Conservation (phyloP, 2,113 vertebrate genomes). For the Ailurus styani region DNA sequence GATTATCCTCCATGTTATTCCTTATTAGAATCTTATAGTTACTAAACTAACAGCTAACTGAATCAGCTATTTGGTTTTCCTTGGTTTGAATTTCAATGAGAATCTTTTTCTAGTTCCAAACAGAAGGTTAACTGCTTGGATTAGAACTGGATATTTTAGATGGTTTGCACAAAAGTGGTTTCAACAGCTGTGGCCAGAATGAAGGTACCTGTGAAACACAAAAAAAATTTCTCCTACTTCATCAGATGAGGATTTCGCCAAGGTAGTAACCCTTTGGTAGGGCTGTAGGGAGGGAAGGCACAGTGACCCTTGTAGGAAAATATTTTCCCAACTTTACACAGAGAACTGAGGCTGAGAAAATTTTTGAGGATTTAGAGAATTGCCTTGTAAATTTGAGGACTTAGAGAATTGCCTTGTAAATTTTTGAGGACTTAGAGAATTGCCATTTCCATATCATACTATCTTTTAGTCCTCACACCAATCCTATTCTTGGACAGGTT, state of each 20-base stretch:
- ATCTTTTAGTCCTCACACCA: background rate
- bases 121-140: background rate
- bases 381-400: background rate
- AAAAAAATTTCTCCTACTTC: background rate
- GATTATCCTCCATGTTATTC: background rate
- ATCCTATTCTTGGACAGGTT: background rate
- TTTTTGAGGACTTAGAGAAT: background rate
- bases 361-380: background rate
- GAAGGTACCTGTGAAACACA: background rate
- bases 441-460: background rate
- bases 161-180: background rate
- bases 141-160: background rate
- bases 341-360: background rate
- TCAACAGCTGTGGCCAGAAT: background rate
- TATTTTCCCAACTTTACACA: background rate
- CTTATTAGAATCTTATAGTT: background rate
- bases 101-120: background rate
- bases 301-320: background rate
- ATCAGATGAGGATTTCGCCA: background rate
- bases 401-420: background rate
- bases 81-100: background rate
- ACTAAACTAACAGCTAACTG: background rate
- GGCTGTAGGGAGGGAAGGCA: background rate
- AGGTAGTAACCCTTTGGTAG: background rate
- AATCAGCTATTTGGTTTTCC: background rate